A percentile compares a stretch with the other conserved stretches of the same genome.
These are phyloP conservation scores for Cheilosia pagana DNA, from an alignment of 2,888 invertebrate genomes.

Conservation along the genomic window DNA sequence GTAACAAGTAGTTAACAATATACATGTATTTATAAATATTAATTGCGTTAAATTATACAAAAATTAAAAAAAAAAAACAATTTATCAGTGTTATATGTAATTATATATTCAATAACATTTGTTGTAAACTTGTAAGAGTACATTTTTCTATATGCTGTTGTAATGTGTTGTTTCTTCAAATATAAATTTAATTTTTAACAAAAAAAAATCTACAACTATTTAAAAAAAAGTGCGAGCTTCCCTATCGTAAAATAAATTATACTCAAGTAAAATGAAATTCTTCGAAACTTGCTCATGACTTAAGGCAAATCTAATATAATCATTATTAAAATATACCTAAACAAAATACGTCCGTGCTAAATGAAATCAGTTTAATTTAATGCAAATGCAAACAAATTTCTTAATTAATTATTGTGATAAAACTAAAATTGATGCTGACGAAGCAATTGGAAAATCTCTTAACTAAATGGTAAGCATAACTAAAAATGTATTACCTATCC, in stretches of 20 bases:
- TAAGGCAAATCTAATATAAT: neutral
- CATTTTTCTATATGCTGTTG: conserved; percentile 56
- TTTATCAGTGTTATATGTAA: conserved; percentile 47
- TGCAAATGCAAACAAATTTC: neutral
- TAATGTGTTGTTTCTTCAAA: conserved; percentile 39
- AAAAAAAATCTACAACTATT: conserved; percentile 10
- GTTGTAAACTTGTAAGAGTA: conserved; percentile 47
- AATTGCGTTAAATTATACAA: conserved; percentile 39
- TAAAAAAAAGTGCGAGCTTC: conserved; percentile 16
- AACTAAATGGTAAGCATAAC: too few relatives aligned
- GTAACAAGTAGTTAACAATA: conserved; percentile 61
- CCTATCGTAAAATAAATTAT: neutral
- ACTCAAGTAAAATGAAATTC: neutral
- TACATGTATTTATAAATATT: conserved; percentile 36
- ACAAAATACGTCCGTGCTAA: conserved; percentile 38
- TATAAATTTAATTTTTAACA: conserved; percentile 5
- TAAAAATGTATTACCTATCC: too few relatives aligned
- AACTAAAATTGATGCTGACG: neutral
- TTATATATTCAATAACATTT: conserved; percentile 26
- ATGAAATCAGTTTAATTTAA: conserved; percentile 28
- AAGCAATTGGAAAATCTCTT: neutral
- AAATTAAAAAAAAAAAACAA: conserved; percentile 22
- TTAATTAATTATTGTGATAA: neutral
- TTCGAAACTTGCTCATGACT: neutral
- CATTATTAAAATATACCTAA: neutral